Evolutionary conservation across 2,797 vertebrate genomes (phyloP).

Genomic region (Lagocephalus sceleratus): DNA sequence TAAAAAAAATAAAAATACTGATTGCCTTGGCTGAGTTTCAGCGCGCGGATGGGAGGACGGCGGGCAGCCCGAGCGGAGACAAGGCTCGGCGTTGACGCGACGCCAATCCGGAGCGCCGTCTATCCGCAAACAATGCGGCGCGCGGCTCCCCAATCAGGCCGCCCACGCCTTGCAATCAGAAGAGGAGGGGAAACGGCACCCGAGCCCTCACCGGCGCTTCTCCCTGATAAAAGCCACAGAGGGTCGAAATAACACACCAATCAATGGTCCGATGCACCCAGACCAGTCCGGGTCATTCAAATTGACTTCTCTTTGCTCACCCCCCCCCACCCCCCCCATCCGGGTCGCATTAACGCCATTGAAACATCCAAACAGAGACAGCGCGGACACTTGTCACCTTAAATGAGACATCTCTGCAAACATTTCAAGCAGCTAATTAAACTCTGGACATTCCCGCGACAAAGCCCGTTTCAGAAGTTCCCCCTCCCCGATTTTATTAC

Average conservation of each 20-base stretch:
- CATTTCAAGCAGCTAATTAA: conserved; percentile 32
- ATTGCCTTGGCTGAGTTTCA: conserved; percentile 31
- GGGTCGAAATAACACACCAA: conserved; percentile 61
- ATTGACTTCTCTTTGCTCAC: conserved; percentile 18
- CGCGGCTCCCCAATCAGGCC: conserved; percentile 74
- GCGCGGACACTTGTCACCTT: conserved; percentile 18
- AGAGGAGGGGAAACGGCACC: conserved; percentile 36
- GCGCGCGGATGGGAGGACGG: conserved; percentile 4
- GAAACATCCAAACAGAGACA: conserved; percentile 19
- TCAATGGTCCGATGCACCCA: conserved; percentile 52
- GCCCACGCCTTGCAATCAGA: conserved; percentile 67
- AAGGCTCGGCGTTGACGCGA: conserved; percentile 28
- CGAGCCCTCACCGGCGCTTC: conserved; percentile 52
- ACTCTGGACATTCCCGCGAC: background rate
- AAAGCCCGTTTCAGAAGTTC: background rate
- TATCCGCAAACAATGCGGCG: conserved; percentile 71
- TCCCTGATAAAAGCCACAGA: conserved; percentile 69
- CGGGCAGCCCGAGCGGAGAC: conserved; percentile 36
- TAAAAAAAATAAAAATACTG: conserved; percentile 21
- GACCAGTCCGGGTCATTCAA: conserved; percentile 46
- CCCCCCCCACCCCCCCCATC: background rate
- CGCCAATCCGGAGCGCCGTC: conserved; percentile 60
- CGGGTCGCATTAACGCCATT: conserved; percentile 1
- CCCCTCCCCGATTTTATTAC: too few species aligned
- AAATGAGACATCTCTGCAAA: conserved; percentile 7